Evolutionary conservation across 2,113 vertebrate genomes (phyloP).

Genomic region (Onychostruthus taczanowskii): DNA sequence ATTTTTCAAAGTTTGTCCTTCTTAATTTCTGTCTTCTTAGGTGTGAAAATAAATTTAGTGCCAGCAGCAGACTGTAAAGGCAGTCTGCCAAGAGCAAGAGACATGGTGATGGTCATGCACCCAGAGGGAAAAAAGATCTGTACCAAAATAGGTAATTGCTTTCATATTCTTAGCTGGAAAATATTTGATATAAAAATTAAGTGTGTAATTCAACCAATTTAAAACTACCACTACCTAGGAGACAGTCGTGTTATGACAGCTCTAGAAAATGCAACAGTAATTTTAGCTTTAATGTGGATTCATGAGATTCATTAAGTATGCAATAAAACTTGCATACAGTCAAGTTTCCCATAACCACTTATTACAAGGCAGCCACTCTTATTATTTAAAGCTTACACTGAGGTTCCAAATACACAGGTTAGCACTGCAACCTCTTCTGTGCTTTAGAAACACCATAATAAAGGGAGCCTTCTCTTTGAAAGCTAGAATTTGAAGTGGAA

Average conservation of each 20-base stretch:
- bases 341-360: background rate
- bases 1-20: background rate
- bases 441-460: background rate
- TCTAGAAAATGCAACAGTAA: slow-evolving; percentile 52
- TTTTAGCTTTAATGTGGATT: slow-evolving; percentile 46
- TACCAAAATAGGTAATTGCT: slow-evolving; percentile 10
- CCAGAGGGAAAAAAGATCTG: background rate
- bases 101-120: background rate
- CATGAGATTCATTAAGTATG: slow-evolving; percentile 33
- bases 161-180: slow-evolving; percentile 37
- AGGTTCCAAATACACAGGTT: background rate
- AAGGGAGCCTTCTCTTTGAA: background rate
- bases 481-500: slow-evolving; percentile 5
- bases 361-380: background rate
- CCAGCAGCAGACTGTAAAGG: background rate
- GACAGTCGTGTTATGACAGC: slow-evolving; percentile 47
- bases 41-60: background rate
- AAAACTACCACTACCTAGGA: slow-evolving; percentile 19
- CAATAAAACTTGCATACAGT: slow-evolving; percentile 22
- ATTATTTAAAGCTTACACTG: slow-evolving; percentile 6
- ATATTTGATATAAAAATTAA: slow-evolving; percentile 51
- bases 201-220: slow-evolving; percentile 38
- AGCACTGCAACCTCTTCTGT: background rate
- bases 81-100: background rate
- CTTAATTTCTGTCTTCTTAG: background rate